These are phyloP conservation scores for Pemphredon lugubris DNA, from an alignment of 2,888 invertebrate genomes.

Conservation along the genomic window DNA sequence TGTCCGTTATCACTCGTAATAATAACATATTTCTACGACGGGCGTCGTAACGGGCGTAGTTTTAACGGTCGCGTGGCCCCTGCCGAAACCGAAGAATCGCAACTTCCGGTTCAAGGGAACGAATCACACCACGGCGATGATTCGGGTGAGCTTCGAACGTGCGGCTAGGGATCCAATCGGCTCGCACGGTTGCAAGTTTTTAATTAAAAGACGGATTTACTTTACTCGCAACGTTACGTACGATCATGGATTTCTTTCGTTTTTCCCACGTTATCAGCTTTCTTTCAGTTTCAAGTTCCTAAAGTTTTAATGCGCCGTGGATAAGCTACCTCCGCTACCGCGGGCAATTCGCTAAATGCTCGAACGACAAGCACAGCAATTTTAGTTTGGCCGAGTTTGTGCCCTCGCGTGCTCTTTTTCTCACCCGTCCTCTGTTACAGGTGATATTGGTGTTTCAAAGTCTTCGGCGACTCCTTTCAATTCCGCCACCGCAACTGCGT, in stretches of 20 bases:
- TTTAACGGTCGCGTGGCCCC: no score
- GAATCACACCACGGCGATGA: no score
- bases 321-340: conserved; percentile 60
- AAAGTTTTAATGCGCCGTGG: conserved; percentile 68
- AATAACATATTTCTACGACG: no score
- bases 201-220: conserved; percentile 11
- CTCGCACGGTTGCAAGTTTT: conserved; percentile 19
- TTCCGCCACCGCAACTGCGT: conserved; percentile 3
- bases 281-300: conserved; percentile 46
- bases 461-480: conserved; percentile 32
- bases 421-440: conserved; percentile 9
- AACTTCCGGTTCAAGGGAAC: no score
- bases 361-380: conserved; percentile 69
- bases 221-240: not conserved
- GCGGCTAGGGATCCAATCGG: not conserved
- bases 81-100: no score
- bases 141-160: no score
- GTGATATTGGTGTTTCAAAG: conserved; percentile 28
- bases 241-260: conserved; percentile 40
- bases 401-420: conserved; percentile 25
- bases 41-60: no score
- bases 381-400: conserved; percentile 71
- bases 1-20: no score
- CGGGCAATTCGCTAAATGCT: conserved; percentile 72
- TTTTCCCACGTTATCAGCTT: conserved; percentile 25